Evolutionary conservation across 2,797 vertebrate genomes (phyloP), one percentile per base, ranked within the genome.

Genomic region (Hippopotamyrus pictus): DNA sequence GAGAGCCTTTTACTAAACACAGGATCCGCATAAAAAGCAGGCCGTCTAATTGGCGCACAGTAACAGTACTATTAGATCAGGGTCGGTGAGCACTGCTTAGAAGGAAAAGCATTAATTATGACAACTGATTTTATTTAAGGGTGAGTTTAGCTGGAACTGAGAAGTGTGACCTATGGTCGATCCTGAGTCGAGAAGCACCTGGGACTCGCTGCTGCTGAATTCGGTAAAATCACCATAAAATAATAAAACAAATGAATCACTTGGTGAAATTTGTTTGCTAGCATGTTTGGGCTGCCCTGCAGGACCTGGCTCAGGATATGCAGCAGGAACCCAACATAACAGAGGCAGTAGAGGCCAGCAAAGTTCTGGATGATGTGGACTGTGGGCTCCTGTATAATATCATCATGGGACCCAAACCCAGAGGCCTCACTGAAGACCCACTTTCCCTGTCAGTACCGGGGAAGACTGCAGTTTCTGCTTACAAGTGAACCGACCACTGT

Each of bases 401-500:
- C 69, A 69, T 69, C 65, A 73, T 37, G 65, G 65, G 65, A 33
- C 65, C 12, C 65, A 79, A 79, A 44, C 73, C 37, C 19, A 41
- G 73, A 79, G 37, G 73, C 37, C 37, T 44, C 73, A 44, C 17
- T 79, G 73, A 17, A 79, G 73, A 44, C 33, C 37, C 73, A 79
- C 37, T 44, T 79, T 79, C 73, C 19, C 73, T 7, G 37, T 41
- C 73, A 79, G 73, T 44, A 17, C 17, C 17, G 2, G 14, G 17
- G 73, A 44, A 41, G 69, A 76, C 6, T 79, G 37, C 17, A 79
- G 73, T 79, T 37, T 79, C 73, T 41, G 19, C 37, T 79, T 79
- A 79, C 37, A 44, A 79, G 73, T 79, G 37, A 41, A 51, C 37
- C 37, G 1, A 73, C 82, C 62, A 88, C 92, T 92, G 92, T 91